Evolutionary conservation across 2,113 vertebrate genomes (phyloP).

Genomic region (Sebastes schlegelii): DNA sequence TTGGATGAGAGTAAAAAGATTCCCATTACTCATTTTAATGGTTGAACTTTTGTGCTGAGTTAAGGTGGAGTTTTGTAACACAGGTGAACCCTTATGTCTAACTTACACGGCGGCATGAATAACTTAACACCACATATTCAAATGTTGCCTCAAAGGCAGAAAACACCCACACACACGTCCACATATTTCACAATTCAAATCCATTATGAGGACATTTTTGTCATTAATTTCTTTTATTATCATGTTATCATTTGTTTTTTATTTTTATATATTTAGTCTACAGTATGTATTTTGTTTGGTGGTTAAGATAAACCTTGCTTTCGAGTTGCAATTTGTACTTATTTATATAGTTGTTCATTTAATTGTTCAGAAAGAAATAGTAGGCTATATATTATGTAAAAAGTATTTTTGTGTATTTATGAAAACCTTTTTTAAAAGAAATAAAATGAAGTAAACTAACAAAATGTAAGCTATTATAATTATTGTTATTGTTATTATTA

Average conservation of each 20-base stretch:
- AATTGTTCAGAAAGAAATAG: not conserved
- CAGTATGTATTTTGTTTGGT: not conserved
- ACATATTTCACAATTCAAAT: not conserved
- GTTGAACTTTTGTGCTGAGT: constrained; percentile 36
- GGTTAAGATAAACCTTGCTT: not conserved
- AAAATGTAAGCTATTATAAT: not conserved
- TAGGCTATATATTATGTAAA: no score
- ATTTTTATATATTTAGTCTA: not conserved
- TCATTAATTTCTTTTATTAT: not conserved
- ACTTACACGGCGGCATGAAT: constrained; percentile 68
- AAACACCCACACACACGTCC: not conserved
- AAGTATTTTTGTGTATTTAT: not conserved
- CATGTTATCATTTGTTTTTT: not conserved
- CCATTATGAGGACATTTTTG: not conserved
- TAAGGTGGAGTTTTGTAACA: constrained; percentile 14
- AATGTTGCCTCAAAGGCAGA: not conserved
- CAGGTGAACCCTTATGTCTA: constrained; percentile 50
- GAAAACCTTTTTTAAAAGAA: no score
- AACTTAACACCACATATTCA: constrained; percentile 41
- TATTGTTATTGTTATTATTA: not conserved
- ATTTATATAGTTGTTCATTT: not conserved
- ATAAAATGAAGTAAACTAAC: not conserved
- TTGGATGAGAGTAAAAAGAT: constrained; percentile 13
- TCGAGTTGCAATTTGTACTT: not conserved
- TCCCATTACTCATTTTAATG: constrained; percentile 45